Base-by-base conservation (phyloP, 2,888 invertebrate genomes). In the Diaperis boleti region DNA sequence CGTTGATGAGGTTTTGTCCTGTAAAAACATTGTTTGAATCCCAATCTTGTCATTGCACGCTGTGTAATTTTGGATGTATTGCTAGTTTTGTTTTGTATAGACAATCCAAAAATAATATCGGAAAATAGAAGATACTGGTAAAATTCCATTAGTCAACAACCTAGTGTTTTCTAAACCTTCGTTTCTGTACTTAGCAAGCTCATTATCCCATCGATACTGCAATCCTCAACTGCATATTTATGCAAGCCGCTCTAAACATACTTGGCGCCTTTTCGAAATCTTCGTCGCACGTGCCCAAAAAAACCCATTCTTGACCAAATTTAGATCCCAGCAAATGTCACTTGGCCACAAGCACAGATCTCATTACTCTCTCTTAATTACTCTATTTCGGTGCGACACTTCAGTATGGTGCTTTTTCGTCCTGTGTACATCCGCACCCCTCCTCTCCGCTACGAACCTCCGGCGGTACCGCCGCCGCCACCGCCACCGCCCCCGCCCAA, bases 371-470 rank as follows among this genome's bases (percentile, higher is more conserved):
- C 64, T 66, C 67, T 63, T 69, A 67, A 69, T 67, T 67, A 68
- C 26, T 15, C 20, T 35, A 29, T 62, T 47, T 35, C 33, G 15
- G 45, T 52, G 10, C 26, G 22, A 26, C 45, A 26, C n/a, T 33
- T n/a, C 17, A 10, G 18, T 22, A 22, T 22, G 41, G 74, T 76
- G 75, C 72, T 77, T 41, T 77, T 74, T 63, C 71, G 69, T 55
- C 80, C 79, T 8, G 76, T 78, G 8, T 78, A 78, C 62, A 42
- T 78, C 47, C 77, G 76, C 66, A 69, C 70, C 17, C 69, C 68
- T 59, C 68, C 67, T 17, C 75, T 75, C 74, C 66, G 70, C 10
- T 10, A 14, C 13, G 75, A 77, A 66, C 69, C 76, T 7, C 68
- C 75, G 29, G 74, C n/a, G 29, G 10, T 45, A 50, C 69, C 73